These are phyloP conservation scores for Rhadina sibilatrix DNA, from an alignment of 2,113 vertebrate genomes.

Conservation along the genomic window DNA sequence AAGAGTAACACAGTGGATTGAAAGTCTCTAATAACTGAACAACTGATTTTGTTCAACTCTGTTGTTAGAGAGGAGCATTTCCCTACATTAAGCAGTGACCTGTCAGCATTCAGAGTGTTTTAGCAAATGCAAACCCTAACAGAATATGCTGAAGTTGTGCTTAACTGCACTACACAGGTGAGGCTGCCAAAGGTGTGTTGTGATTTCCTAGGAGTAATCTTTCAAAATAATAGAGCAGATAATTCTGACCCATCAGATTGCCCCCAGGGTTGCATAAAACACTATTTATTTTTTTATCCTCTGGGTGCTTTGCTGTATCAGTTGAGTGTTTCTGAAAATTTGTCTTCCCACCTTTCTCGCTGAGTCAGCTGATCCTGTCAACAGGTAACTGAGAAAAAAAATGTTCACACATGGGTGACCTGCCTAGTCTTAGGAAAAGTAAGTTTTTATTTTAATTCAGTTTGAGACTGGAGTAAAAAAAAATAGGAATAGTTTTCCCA, in stretches of 20 bases:
- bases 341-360: not conserved
- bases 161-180: not conserved
- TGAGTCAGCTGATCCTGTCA: not conserved
- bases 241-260: not conserved
- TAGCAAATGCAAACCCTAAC: not conserved
- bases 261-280: not conserved
- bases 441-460: not conserved
- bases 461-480: not conserved
- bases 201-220: not conserved
- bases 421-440: not conserved
- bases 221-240: not conserved
- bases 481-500: not conserved
- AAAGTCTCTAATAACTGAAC: not conserved
- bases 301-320: fast-evolving
- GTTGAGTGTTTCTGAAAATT: not conserved
- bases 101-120: not conserved
- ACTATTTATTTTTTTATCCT: not conserved
- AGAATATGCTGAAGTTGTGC: not conserved
- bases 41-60: not conserved
- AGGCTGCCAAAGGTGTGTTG: not conserved
- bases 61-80: not conserved
- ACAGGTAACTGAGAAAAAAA: not conserved
- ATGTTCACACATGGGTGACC: not conserved
- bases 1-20: not conserved
- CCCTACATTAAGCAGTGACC: not conserved